A percentile compares a stretch with the other conserved stretches of the same genome.
These are phyloP conservation scores for Sorex maritimensis DNA, from an alignment of 2,797 vertebrate species.

Conservation along the genomic window DNA sequence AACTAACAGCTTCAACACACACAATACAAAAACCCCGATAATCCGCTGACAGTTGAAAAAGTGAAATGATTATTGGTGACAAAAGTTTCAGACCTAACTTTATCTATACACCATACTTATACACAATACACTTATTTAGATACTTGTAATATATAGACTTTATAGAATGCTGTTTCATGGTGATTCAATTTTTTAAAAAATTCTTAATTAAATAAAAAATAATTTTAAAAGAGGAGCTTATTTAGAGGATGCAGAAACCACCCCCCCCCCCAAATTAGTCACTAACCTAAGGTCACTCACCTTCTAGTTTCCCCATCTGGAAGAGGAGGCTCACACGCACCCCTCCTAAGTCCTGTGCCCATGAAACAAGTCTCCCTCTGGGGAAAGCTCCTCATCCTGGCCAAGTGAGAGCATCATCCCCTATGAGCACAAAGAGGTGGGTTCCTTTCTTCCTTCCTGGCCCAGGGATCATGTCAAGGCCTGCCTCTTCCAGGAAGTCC, in stretches of 20 bases:
- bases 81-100: background rate
- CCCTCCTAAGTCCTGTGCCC: too few species aligned
- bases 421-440: background rate
- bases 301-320: background rate
- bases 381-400: too few species aligned
- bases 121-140: too few species aligned
- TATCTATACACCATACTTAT: background rate
- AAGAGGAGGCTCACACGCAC: background rate
- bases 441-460: background rate
- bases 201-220: too few species aligned
- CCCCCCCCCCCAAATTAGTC: too few species aligned
- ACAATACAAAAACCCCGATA: background rate
- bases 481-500: conserved; percentile 30
- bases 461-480: background rate
- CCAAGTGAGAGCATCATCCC: too few species aligned
- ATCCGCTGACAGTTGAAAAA: background rate
- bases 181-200: too few species aligned
- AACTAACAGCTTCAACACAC: background rate
- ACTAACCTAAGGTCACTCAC: too few species aligned
- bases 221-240: background rate
- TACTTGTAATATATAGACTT: too few species aligned
- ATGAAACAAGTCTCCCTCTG: background rate
- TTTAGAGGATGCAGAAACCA: too few species aligned
- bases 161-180: too few species aligned
- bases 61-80: background rate